phyloP scores from a whole-genome alignment of 1,140 invertebrate species.

The Drosophila baimaii region DNA sequence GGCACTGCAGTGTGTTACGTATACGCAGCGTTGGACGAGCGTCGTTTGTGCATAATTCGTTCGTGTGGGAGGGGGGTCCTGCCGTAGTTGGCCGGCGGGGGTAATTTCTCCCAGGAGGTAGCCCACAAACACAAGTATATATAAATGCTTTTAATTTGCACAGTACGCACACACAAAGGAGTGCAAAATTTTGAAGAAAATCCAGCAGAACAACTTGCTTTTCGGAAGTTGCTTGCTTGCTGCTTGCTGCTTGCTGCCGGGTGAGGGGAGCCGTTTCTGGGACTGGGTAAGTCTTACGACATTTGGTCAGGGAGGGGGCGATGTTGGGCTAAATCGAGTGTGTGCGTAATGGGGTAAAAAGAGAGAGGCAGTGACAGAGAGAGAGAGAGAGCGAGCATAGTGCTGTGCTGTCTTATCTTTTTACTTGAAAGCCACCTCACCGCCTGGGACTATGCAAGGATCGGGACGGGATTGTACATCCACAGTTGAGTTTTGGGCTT shows the following conservation, averaged over 20 bases:
- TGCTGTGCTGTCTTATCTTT: slow-evolving; percentile 75
- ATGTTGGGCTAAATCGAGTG: neutral
- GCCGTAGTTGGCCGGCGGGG: slow-evolving; percentile 1
- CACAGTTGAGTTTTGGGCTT: slow-evolving; percentile 67
- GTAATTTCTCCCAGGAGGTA: slow-evolving; percentile 74
- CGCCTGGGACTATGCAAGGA: slow-evolving; percentile 6
- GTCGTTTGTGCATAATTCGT: slow-evolving; percentile 78
- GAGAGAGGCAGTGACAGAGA: neutral
- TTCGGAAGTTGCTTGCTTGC: slow-evolving; percentile 27
- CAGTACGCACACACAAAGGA: slow-evolving; percentile 56
- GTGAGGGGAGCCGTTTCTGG: slow-evolving; percentile 1
- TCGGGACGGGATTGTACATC: slow-evolving; percentile 23
- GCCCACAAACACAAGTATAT: slow-evolving; percentile 42
- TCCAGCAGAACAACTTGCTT: slow-evolving; percentile 45
- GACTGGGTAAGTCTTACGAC: slow-evolving; percentile 67
- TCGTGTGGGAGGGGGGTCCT: neutral
- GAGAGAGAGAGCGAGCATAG: slow-evolving; percentile 34
- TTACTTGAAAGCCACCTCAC: slow-evolving; percentile 65
- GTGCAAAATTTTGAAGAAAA: slow-evolving; percentile 78
- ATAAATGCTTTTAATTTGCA: slow-evolving; percentile 80
- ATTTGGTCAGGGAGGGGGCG: slow-evolving; percentile 11
- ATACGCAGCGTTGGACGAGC: slow-evolving; percentile 67
- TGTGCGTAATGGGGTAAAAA: neutral
- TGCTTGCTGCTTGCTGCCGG: too few relatives aligned
- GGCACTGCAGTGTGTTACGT: slow-evolving; percentile 59